A percentile compares a stretch with the other conserved stretches of the same genome.
phyloP scores from a whole-genome alignment of 2,888 invertebrate genomes.

The Polydesmus complanatus region DNA sequence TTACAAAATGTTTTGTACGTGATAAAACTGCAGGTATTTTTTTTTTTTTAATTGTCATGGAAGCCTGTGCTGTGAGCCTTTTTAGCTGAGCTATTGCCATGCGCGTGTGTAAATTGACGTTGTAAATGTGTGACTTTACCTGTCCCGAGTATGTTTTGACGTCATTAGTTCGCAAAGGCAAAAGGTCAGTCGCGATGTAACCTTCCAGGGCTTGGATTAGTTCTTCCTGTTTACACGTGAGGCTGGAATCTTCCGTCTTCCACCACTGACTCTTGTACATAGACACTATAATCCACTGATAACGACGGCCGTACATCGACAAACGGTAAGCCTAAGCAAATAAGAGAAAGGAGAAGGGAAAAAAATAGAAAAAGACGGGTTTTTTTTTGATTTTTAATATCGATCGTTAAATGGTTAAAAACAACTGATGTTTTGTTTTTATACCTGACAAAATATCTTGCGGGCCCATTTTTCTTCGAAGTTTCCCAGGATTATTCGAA shows the following conservation, averaged over 20 bases:
- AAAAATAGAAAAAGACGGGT: not conserved
- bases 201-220: slow-evolving; percentile 68
- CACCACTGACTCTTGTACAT: slow-evolving; percentile 28
- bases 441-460: slow-evolving; percentile 35
- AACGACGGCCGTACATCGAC: slow-evolving; percentile 68
- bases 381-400: too few relatives aligned
- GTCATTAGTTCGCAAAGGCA: slow-evolving; percentile 72
- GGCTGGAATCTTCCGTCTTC: slow-evolving; percentile 19
- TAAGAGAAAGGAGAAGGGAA: slow-evolving; percentile 10
- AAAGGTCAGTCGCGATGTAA: slow-evolving; percentile 71
- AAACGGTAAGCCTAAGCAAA: slow-evolving; percentile 28
- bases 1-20: too few relatives aligned
- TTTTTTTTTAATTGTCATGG: too few relatives aligned
- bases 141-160: slow-evolving; percentile 78
- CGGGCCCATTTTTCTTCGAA: slow-evolving; percentile 90
- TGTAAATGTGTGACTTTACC: slow-evolving; percentile 45
- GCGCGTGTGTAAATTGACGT: not conserved
- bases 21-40: too few relatives aligned
- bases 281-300: slow-evolving; percentile 75
- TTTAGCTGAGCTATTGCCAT: not conserved
- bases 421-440: too few relatives aligned
- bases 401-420: too few relatives aligned
- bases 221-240: slow-evolving; percentile 51
- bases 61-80: too few relatives aligned
- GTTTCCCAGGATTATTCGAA: slow-evolving; percentile 87